Conservation (phyloP, 2,113 vertebrate species). For the Chaetorhynchus papuensis region DNA sequence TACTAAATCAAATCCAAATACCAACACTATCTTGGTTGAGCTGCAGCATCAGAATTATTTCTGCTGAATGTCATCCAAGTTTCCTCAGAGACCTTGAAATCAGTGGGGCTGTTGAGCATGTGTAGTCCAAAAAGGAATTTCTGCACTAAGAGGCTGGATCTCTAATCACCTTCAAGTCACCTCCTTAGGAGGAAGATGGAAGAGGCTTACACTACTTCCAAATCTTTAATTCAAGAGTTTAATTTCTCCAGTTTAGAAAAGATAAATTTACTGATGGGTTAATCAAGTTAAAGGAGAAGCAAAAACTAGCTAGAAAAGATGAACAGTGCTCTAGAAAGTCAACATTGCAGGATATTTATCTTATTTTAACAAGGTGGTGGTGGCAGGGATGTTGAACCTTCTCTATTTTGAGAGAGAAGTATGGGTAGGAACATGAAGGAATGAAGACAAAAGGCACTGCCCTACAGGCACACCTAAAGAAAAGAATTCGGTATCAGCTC, state of each 20-base stretch:
- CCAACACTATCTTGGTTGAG: not conserved
- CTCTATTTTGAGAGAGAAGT: not conserved
- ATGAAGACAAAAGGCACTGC: not conserved
- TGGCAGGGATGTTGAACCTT: not conserved
- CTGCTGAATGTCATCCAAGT: not conserved
- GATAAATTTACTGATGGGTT: not conserved
- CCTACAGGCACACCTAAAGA: not conserved
- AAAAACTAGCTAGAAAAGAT: not conserved
- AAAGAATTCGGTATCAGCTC: not conserved
- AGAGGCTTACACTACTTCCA: not conserved
- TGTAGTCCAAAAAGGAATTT: not conserved
- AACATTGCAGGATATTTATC: not conserved
- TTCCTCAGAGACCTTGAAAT: not conserved
- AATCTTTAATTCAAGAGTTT: not conserved
- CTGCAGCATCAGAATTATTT: conserved; percentile 11
- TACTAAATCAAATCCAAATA: conserved; percentile 3
- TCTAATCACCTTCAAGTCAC: not conserved
- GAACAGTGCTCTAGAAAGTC: not conserved
- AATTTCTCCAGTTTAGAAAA: not conserved
- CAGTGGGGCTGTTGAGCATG: not conserved
- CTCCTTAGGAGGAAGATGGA: not conserved
- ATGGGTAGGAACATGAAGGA: not conserved
- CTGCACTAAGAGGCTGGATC: not conserved
- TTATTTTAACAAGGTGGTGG: not conserved
- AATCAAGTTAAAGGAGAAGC: not conserved